Evolutionary conservation across 2,888 invertebrate species (phyloP), one percentile per base, ranked within the genome.

Genomic region (Pterobdella sp.): DNA sequence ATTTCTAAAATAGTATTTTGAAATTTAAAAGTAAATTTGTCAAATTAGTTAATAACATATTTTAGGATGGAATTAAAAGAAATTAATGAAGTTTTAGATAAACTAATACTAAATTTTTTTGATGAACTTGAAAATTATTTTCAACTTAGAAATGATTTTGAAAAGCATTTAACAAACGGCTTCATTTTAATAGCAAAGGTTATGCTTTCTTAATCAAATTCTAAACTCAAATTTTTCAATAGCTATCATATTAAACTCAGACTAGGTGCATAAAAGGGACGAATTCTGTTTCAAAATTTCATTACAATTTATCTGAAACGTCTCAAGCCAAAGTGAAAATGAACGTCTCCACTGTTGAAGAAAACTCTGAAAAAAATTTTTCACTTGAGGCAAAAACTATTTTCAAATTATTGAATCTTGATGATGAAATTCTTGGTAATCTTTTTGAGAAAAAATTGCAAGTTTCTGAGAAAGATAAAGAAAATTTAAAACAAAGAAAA

Each of bases 201-300:
- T 34, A 65, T 65, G 26, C 14, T 31, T 65, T 65, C 14, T 65
- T 29, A 7, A 7, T 29, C 32, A 3, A 34, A 34, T 65, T 14
- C 35, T 1, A 65, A 56, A 32, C 18, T 60, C 32, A 18, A 14
- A 26, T 42, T 42, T 31, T 73, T 56, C n/a, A 56, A 18, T 26
- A 56, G n/a, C n/a, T n/a, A 56, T 56, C 18, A 3, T 22, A 26
- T 56, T 14, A 42, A 42, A 56, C 60, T 56, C 68, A 76, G 76
- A 79, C 81, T 42, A 79, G 81, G 37, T 81, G 80, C 75, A 79
- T 72, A 37, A 80, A 80, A 79, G 81, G 81, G 3, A 74, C 76
- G 3, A 78, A 78, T 37, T 76, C 78, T n/a, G 79, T 81, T 2
- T 73, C 80, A 4, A 73, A 77, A 1, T 70, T 77, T 18, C 79